These are phyloP conservation scores for Mycetomoellerius zeteki DNA, from an alignment of 1,140 invertebrate species.

Conservation along the genomic window DNA sequence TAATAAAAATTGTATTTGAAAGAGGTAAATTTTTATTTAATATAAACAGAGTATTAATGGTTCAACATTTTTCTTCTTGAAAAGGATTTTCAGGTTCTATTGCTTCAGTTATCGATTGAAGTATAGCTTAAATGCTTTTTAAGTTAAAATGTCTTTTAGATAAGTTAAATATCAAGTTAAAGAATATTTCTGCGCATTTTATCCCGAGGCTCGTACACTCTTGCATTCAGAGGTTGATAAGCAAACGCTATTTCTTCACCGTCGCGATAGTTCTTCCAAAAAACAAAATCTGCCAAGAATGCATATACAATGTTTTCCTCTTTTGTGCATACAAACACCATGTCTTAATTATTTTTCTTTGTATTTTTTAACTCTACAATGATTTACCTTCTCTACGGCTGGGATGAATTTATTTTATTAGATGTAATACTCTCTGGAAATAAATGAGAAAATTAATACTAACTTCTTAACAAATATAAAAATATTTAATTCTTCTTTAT, in stretches of 20 bases:
- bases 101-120: conserved; percentile 10
- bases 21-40: conserved; percentile 32
- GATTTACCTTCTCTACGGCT: background rate
- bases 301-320: background rate
- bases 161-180: conserved; percentile 20
- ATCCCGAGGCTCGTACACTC: background rate
- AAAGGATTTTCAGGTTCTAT: background rate
- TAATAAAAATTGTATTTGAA: background rate
- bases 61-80: conserved; percentile 1
- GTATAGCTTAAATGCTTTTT: background rate
- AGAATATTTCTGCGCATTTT: conserved; percentile 37
- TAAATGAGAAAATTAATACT: background rate
- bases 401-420: background rate
- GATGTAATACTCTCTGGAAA: conserved; percentile 18
- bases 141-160: conserved; percentile 28
- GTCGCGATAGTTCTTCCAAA: background rate
- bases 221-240: conserved; percentile 46
- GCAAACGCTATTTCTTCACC: conserved; percentile 34
- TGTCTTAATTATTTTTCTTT: background rate
- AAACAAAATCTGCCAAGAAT: background rate
- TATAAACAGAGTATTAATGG: background rate
- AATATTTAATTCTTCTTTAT: background rate
- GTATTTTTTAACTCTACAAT: background rate
- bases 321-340: background rate
- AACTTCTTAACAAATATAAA: background rate